Conservation (phyloP, 2,797 vertebrate species). For the Spea hammondii region DNA sequence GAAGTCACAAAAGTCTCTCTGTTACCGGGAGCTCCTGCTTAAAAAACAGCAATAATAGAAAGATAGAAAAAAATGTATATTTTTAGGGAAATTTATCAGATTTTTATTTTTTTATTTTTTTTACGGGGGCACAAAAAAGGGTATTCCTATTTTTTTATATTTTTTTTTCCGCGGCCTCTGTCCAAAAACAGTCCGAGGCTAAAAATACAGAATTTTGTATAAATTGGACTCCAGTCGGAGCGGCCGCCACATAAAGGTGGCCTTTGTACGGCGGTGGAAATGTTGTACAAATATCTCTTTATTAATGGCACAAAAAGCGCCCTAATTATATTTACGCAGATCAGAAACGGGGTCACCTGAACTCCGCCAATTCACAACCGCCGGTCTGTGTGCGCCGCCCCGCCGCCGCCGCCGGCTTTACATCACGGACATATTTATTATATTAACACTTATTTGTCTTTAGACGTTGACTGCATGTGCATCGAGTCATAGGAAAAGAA, state of each 20-base stretch:
- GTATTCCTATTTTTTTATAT: conserved; percentile 61
- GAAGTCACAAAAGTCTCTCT: not conserved
- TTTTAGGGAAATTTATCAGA: conserved; percentile 82
- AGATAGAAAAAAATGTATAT: conserved; percentile 70
- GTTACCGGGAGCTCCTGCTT: not conserved
- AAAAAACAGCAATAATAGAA: not conserved
- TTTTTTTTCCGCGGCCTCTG: conserved; percentile 71
- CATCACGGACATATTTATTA: conserved; percentile 33
- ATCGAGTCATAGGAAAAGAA: too few relatives aligned
- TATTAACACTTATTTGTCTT: conserved; percentile 27
- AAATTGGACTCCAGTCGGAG: conserved; percentile 86
- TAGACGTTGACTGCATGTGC: too few relatives aligned
- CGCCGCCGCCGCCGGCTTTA: conserved; percentile 14
- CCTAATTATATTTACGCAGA: conserved; percentile 97
- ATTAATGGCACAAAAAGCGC: conserved; percentile 95
- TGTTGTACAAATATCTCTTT: conserved; percentile 98
- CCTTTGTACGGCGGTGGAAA: conserved; percentile 95
- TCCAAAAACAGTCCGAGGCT: conserved; percentile 80
- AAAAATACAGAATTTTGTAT: conserved; percentile 95
- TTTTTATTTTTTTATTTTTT: conserved; percentile 80
- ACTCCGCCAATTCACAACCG: conserved; percentile 61
- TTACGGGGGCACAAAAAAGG: conserved; percentile 79
- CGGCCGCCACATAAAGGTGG: conserved; percentile 88
- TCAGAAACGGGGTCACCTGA: conserved; percentile 73
- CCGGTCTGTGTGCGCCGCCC: conserved; percentile 57